A percentile compares a stretch with the other conserved stretches of the same genome.
Conservation (phyloP, 2,797 vertebrate species). For the Sorex maritimensis region DNA sequence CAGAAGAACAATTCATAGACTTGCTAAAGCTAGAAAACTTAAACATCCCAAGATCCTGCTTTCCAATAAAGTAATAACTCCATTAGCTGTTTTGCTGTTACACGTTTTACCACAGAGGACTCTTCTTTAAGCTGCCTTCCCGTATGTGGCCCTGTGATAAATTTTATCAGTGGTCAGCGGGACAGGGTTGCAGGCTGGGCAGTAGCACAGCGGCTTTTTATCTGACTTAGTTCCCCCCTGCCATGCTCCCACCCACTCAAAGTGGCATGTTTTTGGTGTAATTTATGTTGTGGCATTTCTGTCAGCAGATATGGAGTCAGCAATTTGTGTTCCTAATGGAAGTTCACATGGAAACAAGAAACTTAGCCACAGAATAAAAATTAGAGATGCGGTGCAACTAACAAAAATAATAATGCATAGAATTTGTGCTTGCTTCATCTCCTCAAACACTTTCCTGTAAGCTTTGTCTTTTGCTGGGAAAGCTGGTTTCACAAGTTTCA, state of each 20-base stretch:
- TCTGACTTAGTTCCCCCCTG: constrained; percentile 84
- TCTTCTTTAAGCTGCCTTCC: constrained; percentile 82
- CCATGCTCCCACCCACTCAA: constrained; percentile 70
- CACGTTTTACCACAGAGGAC: constrained; percentile 87
- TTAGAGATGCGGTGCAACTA: constrained; percentile 91
- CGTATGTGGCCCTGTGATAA: constrained; percentile 89
- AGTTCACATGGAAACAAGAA: constrained; percentile 91
- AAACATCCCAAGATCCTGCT: constrained; percentile 35
- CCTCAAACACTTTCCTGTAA: constrained; percentile 64
- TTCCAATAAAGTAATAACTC: constrained; percentile 77
- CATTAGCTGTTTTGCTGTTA: constrained; percentile 85
- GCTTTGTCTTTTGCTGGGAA: constrained; percentile 79
- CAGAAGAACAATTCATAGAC: constrained; percentile 47
- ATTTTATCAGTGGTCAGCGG: constrained; percentile 91
- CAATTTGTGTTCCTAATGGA: constrained; percentile 90
- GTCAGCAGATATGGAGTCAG: constrained; percentile 91
- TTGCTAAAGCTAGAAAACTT: constrained; percentile 44
- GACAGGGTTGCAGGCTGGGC: constrained; percentile 79
- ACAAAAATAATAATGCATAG: constrained; percentile 90
- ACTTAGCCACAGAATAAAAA: constrained; percentile 89
- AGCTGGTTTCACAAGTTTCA: constrained; percentile 69
- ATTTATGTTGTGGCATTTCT: constrained; percentile 89
- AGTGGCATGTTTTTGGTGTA: constrained; percentile 79
- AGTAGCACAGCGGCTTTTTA: constrained; percentile 90
- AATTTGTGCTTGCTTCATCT: constrained; percentile 68